A percentile compares a stretch with the other conserved stretches of the same genome.
phyloP scores from a whole-genome alignment of 2,888 invertebrate species.

The Atrina japonica region DNA sequence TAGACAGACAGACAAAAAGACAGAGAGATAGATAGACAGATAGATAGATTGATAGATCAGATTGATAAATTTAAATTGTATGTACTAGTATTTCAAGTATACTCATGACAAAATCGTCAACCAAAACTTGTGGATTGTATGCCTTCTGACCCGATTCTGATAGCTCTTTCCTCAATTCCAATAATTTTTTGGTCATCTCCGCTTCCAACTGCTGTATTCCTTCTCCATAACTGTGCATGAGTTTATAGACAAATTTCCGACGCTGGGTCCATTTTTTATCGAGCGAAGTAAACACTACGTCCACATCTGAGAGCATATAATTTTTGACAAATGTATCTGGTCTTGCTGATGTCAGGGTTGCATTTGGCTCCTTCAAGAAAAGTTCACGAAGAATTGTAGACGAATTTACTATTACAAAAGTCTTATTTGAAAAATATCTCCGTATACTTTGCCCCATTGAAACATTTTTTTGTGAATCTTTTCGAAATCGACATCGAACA shows the following conservation, averaged over 20 bases:
- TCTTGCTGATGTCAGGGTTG: conserved; percentile 1
- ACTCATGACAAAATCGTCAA: too few relatives aligned
- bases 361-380: conserved; percentile 12
- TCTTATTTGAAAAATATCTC: conserved; percentile 4
- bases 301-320: not conserved
- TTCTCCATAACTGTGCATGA: conserved; percentile 8
- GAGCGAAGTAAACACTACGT: not conserved
- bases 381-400: not conserved
- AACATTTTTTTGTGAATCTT: not conserved
- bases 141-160: too few relatives aligned
- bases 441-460: conserved; percentile 3
- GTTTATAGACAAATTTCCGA: not conserved
- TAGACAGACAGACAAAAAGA: too few relatives aligned
- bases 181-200: not conserved
- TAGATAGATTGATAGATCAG: too few relatives aligned
- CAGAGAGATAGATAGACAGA: too few relatives aligned
- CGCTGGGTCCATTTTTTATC: not conserved
- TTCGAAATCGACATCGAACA: not conserved
- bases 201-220: not conserved
- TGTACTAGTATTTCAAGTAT: too few relatives aligned
- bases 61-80: too few relatives aligned
- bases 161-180: not conserved
- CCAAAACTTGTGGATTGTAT: too few relatives aligned
- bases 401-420: conserved; percentile 5
- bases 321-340: not conserved